phyloP scores from a whole-genome alignment of 2,888 invertebrate species.

The Cylindroiulus punctatus region DNA sequence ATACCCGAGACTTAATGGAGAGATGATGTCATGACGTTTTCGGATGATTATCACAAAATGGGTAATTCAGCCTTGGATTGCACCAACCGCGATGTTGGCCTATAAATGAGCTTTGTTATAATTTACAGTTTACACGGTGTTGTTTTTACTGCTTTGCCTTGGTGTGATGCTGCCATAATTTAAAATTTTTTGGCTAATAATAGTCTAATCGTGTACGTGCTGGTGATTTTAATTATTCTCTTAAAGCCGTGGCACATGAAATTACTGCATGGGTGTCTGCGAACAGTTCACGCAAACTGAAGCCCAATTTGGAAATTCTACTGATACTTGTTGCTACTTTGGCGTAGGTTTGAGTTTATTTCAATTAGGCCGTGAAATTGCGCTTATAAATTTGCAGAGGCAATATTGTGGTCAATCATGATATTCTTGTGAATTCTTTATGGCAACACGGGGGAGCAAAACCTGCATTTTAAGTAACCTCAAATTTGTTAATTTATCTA shows the following conservation, averaged over 20 bases:
- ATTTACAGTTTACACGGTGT: no score
- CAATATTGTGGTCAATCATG: background rate
- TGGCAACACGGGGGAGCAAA: background rate
- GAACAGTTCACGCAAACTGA: background rate
- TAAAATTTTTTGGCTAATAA: background rate
- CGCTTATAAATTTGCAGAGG: background rate
- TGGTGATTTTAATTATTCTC: background rate
- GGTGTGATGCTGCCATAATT: background rate
- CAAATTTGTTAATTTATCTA: background rate
- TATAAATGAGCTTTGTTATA: background rate
- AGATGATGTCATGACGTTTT: constrained; percentile 21
- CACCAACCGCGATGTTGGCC: background rate
- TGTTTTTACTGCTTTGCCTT: no score
- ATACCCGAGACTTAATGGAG: background rate
- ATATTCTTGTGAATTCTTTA: background rate
- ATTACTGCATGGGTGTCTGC: background rate
- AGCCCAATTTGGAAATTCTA: background rate
- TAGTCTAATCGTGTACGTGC: background rate
- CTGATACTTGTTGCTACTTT: background rate
- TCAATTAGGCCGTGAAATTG: background rate
- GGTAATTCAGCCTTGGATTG: background rate
- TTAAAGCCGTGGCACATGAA: background rate
- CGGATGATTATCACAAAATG: constrained; percentile 24
- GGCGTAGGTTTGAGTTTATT: background rate
- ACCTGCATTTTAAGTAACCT: background rate